Conservation (phyloP, 2,113 vertebrate species). For the Rallus limicola region DNA sequence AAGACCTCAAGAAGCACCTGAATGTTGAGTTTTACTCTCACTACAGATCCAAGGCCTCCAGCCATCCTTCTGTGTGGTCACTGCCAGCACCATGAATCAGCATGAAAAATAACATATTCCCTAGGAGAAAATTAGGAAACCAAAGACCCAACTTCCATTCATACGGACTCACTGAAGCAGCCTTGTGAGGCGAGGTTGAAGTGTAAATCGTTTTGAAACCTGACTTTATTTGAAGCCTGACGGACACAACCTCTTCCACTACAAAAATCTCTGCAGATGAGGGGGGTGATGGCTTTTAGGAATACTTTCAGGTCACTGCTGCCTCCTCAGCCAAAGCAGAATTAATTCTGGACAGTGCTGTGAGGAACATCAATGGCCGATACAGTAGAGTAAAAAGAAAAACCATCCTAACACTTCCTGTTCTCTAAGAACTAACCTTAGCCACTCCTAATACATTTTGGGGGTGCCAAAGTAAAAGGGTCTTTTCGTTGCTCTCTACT, state of each 20-base stretch:
- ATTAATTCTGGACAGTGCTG: neutral
- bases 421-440: neutral
- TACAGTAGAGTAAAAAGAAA: neutral
- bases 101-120: neutral
- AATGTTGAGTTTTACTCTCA: neutral
- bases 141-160: neutral
- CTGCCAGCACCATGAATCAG: neutral
- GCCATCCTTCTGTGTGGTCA: neutral
- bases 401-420: neutral
- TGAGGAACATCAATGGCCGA: neutral
- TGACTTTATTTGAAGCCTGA: neutral
- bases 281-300: neutral
- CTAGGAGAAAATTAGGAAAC: neutral
- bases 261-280: neutral
- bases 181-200: neutral
- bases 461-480: neutral
- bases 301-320: neutral
- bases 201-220: neutral
- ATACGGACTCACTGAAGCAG: neutral
- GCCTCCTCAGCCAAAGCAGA: constrained; percentile 8
- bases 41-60: neutral
- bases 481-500: neutral
- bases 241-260: neutral
- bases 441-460: neutral
- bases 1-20: neutral